Evolutionary conservation across 2,113 vertebrate species (phyloP), one percentile per base, ranked within the genome.

Genomic region (Ailuropoda melanoleuca): DNA sequence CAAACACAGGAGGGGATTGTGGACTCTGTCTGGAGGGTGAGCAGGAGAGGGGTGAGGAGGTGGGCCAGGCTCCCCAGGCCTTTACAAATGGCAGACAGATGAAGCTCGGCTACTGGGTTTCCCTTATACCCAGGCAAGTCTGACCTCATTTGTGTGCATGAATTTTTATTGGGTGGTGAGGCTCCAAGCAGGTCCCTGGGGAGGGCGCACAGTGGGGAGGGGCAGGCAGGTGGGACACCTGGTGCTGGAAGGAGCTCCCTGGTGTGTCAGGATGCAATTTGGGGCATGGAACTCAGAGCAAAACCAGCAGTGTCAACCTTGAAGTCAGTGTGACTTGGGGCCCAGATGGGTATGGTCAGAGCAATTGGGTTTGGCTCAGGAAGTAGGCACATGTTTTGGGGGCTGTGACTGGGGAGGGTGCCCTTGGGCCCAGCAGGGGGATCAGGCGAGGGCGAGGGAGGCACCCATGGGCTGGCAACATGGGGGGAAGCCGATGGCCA

Each of bases 371-470:
- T n/a, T 19, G 66, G 86, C 53, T 15, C 15, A 37, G 70, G 70
- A 56, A 14, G 48, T 8, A 39, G 72, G 46, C n/a, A 0, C 0
- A 10, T 19, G 39, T 43, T 88, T 18, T 6, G 4, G 39, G 34
- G n/a, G 12, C 68, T 31, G 19, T 34, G 8, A 26, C 10, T 13
- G 37, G 62, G 48, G 8, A 39, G 31, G 24, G 18, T 0, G 0
- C n/a, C 66, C 6, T 7, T 31, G 68, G 43, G 34, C 12, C 21
- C 46, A 1, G 66, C 29, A 29, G 58, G 31, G 18, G 50, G 7
- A 4, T 3, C 12, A 0, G 31, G 68, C 0, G 3, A 34, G 77
- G 43, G 14, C 8, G 8, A 6, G 56, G 39, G 26, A 37, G 29
- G 53, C 6, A 8, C 31, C 56, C 0, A 4, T 0, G 55, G 93